Base-by-base conservation (phyloP, 1,140 invertebrate genomes). In the Drosophila parabipectinata region DNA sequence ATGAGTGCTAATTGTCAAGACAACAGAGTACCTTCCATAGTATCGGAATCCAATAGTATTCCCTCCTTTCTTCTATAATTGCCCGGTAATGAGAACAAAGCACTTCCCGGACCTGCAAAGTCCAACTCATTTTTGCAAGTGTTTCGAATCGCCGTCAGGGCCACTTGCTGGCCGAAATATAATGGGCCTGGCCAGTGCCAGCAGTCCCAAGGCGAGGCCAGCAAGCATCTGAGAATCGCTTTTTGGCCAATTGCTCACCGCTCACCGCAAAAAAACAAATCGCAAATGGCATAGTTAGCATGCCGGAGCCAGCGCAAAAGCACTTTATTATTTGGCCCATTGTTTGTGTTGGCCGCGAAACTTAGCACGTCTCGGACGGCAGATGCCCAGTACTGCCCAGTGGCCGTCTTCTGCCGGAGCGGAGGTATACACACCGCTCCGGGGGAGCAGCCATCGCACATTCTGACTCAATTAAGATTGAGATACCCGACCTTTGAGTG, bases 401-500 rank as follows among this genome's bases (percentile, higher is more conserved):
- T 69, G 51, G n/a, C 44, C 24, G 37, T 69, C 66, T 69, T 10
- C 53, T 9, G 28, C 26, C 48, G 24, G 4, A 44, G n/a, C 64
- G 45, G 34, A n/a, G 34, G 34, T 37, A 18, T 18, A 44, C n/a
- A 44, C 14, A 41, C 39, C 63, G 47, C 21, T 21, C 21, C 21
- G 3, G 21, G 21, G 21, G 21, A 21, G 21, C 21, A 18, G 14
- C 26, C 10, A 26, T 41, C 39, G 3, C 39, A 44, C 14, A 44
- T 44, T 44, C 44, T 30, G 53, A 45, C 41, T 75, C 41, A 75
- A 73, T 73, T 73, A 37, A 56, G 47, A 47, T 47, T 56, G 32
- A 45, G 39, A 73, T 51, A 60, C 44, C n/a, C 71, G 58, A 63
- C 71, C 71, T 73, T 73, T 73, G 69, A 4, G 14, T 44, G n/a